These are phyloP conservation scores for Hyposoter didymator DNA, from an alignment of 2,888 invertebrate genomes.

Conservation along the genomic window DNA sequence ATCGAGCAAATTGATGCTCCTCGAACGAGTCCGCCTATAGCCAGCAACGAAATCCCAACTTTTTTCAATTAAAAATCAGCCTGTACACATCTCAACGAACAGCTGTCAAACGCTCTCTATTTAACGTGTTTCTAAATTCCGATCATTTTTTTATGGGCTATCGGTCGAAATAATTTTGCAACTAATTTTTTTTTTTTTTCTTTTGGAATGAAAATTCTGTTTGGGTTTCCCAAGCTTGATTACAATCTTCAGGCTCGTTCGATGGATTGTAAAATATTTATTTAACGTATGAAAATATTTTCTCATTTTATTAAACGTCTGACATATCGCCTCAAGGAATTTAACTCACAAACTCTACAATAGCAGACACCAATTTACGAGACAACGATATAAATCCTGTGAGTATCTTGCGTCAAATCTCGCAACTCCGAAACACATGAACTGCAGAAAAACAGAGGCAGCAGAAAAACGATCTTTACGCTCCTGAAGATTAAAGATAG, in stretches of 20 bases:
- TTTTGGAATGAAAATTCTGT: neutral
- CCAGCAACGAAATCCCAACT: conserved; percentile 68
- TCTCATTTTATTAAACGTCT: conserved; percentile 67
- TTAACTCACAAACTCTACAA: neutral
- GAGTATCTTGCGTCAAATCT: conserved; percentile 19
- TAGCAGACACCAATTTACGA: conserved; percentile 10
- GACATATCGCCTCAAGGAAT: neutral
- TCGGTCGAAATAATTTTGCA: neutral
- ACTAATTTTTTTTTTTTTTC: neutral
- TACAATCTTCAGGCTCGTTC: neutral
- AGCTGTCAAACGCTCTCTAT: conserved; percentile 78
- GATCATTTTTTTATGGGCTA: neutral
- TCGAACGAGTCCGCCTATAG: conserved; percentile 31
- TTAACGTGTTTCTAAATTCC: conserved; percentile 4
- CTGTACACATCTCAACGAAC: conserved; percentile 69
- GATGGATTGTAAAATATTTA: neutral
- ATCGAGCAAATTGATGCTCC: conserved; percentile 58
- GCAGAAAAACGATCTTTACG: conserved; percentile 6
- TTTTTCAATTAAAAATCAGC: conserved; percentile 79
- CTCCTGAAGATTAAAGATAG: conserved; percentile 26
- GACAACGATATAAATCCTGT: conserved; percentile 19
- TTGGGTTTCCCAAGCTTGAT: neutral
- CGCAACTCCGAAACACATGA: neutral
- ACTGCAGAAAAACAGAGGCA: conserved; percentile 7
- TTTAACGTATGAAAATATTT: neutral